These are phyloP conservation scores for Poeciliopsis gracilis DNA, from an alignment of 2,797 vertebrate species.

Conservation along the genomic window DNA sequence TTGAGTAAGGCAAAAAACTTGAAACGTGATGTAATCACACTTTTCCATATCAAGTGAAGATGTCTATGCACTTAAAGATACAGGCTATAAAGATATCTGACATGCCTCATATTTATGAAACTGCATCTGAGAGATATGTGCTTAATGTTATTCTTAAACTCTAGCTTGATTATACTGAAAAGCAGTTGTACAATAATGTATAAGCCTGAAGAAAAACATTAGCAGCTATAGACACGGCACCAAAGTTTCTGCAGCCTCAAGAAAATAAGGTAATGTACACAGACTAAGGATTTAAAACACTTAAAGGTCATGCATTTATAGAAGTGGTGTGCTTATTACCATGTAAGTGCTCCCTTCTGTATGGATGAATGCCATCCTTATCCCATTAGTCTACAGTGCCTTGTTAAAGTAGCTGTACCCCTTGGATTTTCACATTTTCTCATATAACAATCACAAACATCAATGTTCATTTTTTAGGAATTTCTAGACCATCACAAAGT, in stretches of 20 bases:
- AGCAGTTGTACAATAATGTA: constrained; percentile 21
- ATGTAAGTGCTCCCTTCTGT: constrained; percentile 29
- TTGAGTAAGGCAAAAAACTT: constrained; percentile 82
- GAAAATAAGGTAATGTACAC: constrained; percentile 30
- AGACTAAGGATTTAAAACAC: constrained; percentile 36
- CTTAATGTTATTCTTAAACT: constrained; percentile 23
- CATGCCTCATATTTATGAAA: constrained; percentile 38
- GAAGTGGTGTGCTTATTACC: constrained; percentile 43
- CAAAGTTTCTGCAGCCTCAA: constrained; percentile 20
- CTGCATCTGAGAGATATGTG: constrained; percentile 28
- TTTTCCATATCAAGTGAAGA: constrained; percentile 69
- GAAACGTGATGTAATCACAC: constrained; percentile 70
- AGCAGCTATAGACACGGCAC: constrained; percentile 36
- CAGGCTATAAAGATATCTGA: constrained; percentile 57
- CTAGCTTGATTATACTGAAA: constrained; percentile 33
- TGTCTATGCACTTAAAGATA: constrained; percentile 53
- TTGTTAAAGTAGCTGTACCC: constrained; percentile 6
- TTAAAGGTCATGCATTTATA: constrained; percentile 47
- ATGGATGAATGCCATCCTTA: constrained; percentile 17
- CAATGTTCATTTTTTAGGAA: neutral
- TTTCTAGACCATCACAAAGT: neutral
- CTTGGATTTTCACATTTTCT: constrained; percentile 2
- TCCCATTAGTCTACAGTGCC: constrained; percentile 10
- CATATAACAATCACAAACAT: neutral
- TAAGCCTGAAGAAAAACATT: constrained; percentile 37